Base-by-base conservation (phyloP, 2,888 invertebrate species). In the Cataglyphis albicans region DNA sequence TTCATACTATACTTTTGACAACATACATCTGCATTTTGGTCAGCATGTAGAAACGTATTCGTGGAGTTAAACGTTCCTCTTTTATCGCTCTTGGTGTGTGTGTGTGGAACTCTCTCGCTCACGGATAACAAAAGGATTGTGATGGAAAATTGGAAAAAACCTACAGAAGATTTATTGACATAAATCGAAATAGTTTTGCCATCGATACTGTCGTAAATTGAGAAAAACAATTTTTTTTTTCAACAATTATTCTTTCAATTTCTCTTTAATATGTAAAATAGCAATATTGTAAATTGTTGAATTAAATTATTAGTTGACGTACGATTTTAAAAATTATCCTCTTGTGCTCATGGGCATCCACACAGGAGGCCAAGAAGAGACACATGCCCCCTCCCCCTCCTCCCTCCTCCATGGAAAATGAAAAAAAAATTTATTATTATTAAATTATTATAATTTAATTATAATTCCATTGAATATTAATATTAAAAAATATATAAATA, bases 21-120 rank as follows among this genome's bases (percentile, higher is more conserved):
- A 48, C 59, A 57, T 4, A 72, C 88, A 88, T 88, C 88, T 88
- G 88, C 88, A 78, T 80, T 41, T 55, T 80, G 65, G 72, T 78
- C 72, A 12, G 52, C 21, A 25, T 25, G 29, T 57, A 55, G 68
- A 76, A 55, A 9, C 68, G 29, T 55, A 68, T 32, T 57, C 57
- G 32, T 32, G 1, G 70, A 59, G 44, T 72, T 72, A 72, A 80
- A 80, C 25, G 72, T 80, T 59, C 48, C n/a, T 61, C 78, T 78
- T 72, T 80, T 59, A 59, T 35, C 35, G 21, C 12, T 18, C 7
- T 68, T 18, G 25, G 18, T 7, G 25, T 25, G 32, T 32, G 32
- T 25, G 35, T 32, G 29, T 12, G 35, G n/a, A 25, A 1, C 21
- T 44, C n/a, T 9, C 25, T 75, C 52, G 25, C 65, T 15, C 21